These are phyloP conservation scores for Acanthisitta chloris DNA, from an alignment of 2,113 vertebrate species.

Conservation along the genomic window DNA sequence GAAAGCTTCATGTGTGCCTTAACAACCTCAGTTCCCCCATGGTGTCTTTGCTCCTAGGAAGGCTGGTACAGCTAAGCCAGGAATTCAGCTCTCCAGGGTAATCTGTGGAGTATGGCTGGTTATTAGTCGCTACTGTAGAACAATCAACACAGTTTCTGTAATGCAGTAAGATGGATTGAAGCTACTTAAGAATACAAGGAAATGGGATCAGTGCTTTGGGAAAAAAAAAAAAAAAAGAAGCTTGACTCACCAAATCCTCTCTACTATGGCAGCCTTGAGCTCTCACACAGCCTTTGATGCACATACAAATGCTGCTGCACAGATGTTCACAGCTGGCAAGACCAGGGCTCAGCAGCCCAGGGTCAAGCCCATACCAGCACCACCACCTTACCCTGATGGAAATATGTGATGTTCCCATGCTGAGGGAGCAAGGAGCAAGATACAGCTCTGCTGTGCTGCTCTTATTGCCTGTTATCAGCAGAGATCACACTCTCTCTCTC, in stretches of 20 bases:
- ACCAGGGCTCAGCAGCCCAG: neutral
- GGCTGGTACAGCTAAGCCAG: neutral
- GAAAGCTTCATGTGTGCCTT: neutral
- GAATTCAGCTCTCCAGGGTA: neutral
- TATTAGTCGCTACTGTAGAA: neutral
- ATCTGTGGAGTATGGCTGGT: neutral
- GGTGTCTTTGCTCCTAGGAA: neutral
- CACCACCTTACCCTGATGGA: neutral
- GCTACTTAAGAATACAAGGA: conserved; percentile 9
- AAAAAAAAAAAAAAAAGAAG: neutral
- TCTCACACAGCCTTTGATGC: neutral
- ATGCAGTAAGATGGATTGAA: conserved; percentile 28
- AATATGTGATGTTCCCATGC: rapidly evolving
- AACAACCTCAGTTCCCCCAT: rapidly evolving
- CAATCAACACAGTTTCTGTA: neutral
- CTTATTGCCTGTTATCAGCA: neutral
- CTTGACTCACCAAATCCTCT: neutral
- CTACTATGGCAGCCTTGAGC: neutral
- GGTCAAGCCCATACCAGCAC: neutral
- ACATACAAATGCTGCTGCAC: neutral
- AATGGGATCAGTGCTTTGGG: neutral
- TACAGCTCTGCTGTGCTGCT: neutral
- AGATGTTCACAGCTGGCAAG: neutral
- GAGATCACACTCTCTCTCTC: neutral
- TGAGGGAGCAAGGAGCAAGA: neutral